These are phyloP conservation scores for Macropus fuliginosus DNA, from an alignment of 2,797 vertebrate genomes.

Conservation along the genomic window DNA sequence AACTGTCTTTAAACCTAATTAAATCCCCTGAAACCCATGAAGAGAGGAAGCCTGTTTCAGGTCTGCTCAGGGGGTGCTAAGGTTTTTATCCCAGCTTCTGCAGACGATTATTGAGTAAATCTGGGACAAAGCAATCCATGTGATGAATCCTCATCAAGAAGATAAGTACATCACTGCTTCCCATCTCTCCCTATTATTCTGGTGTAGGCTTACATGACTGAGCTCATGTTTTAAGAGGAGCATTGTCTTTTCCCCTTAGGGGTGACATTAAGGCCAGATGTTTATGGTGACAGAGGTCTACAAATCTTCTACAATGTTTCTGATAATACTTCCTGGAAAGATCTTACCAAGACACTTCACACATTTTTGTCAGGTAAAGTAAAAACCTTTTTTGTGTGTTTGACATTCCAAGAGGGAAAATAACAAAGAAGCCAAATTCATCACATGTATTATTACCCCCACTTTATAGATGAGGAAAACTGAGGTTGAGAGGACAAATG, in stretches of 20 bases:
- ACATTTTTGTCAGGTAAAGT: slow-evolving; percentile 88
- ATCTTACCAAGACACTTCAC: slow-evolving; percentile 84
- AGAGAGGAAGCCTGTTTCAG: neutral
- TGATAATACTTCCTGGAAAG: slow-evolving; percentile 85
- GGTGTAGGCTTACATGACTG: neutral
- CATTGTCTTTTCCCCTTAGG: slow-evolving; percentile 81
- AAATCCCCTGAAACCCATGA: neutral
- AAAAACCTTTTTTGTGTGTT: neutral
- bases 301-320: slow-evolving; percentile 90
- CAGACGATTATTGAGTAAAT: neutral
- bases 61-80: neutral
- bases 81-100: neutral
- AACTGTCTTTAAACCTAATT: neutral
- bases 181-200: neutral
- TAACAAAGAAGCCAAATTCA: neutral
- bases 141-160: too few relatives aligned
- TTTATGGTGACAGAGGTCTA: slow-evolving; percentile 88
- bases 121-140: neutral
- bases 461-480: neutral
- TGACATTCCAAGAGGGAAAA: neutral
- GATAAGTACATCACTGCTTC: too few relatives aligned
- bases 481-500: neutral
- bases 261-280: slow-evolving; percentile 91
- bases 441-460: neutral
- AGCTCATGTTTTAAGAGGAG: neutral